phyloP scores from a whole-genome alignment of 2,797 vertebrate species.

The Rhyacichthys aspro region DNA sequence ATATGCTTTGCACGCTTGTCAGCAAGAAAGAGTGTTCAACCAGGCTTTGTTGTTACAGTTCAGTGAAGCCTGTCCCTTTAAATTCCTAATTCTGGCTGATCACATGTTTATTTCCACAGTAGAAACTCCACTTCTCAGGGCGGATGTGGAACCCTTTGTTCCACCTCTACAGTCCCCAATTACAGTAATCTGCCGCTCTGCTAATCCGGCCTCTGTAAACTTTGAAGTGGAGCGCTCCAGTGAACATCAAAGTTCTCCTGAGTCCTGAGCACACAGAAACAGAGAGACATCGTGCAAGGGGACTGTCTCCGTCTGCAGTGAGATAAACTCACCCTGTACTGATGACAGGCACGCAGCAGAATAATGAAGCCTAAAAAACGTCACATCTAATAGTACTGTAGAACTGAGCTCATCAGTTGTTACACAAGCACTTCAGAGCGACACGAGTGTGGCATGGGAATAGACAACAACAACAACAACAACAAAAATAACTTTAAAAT shows the following conservation, averaged over 20 bases:
- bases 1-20: no score
- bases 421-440: no score
- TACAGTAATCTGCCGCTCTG: not conserved
- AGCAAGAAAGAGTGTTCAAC: no score
- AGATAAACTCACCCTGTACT: no score
- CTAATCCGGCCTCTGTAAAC: not conserved
- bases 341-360: no score
- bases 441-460: no score
- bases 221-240: not conserved
- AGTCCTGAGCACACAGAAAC: not conserved
- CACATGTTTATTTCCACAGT: not conserved
- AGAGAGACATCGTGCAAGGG: not conserved
- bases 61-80: not conserved
- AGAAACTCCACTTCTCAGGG: not conserved
- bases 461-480: no score
- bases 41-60: not conserved
- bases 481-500: no score
- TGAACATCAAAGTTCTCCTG: not conserved
- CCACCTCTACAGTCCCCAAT: not conserved
- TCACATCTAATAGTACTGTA: no score
- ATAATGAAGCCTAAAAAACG: no score
- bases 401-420: no score
- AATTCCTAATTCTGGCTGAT: not conserved
- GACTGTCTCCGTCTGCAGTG: no score
- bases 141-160: not conserved